phyloP scores from a whole-genome alignment of 2,888 invertebrate genomes.

The Hyposoter didymator region DNA sequence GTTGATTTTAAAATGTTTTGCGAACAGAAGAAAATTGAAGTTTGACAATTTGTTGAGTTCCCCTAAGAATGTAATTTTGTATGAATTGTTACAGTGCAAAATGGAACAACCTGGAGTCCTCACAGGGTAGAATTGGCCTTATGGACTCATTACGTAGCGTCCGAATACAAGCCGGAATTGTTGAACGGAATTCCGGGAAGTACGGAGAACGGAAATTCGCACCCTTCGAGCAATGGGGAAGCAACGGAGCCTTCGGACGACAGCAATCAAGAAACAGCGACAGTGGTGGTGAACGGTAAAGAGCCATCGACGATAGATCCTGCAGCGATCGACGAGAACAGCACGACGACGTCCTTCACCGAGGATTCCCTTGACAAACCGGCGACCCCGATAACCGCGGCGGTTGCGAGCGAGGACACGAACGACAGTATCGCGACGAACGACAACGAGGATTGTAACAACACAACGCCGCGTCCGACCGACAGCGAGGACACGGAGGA shows the following conservation, averaged over 20 bases:
- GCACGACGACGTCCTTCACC: constrained; percentile 91
- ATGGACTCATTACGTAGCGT: constrained; percentile 96
- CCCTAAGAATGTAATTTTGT: neutral
- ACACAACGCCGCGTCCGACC: constrained; percentile 80
- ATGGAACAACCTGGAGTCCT: constrained; percentile 85
- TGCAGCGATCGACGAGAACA: constrained; percentile 87
- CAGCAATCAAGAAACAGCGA: constrained; percentile 88
- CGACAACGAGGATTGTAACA: constrained; percentile 83
- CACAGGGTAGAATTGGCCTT: constrained; percentile 94
- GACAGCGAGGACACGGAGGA: constrained; percentile 83
- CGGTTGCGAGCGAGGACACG: constrained; percentile 85
- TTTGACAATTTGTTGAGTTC: neutral
- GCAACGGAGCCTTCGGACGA: constrained; percentile 88
- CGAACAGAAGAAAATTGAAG: neutral
- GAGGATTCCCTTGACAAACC: constrained; percentile 91
- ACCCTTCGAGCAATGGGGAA: constrained; percentile 82
- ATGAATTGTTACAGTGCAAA: constrained; percentile 79
- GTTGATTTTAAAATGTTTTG: neutral
- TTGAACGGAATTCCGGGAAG: constrained; percentile 89
- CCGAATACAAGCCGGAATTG: constrained; percentile 93
- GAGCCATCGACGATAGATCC: constrained; percentile 85
- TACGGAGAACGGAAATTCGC: constrained; percentile 85
- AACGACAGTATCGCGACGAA: constrained; percentile 85
- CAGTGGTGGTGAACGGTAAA: constrained; percentile 85
- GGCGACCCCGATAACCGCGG: constrained; percentile 85